phyloP scores from a whole-genome alignment of 2,888 invertebrate genomes.

The Drepanosiphum platanoidis region DNA sequence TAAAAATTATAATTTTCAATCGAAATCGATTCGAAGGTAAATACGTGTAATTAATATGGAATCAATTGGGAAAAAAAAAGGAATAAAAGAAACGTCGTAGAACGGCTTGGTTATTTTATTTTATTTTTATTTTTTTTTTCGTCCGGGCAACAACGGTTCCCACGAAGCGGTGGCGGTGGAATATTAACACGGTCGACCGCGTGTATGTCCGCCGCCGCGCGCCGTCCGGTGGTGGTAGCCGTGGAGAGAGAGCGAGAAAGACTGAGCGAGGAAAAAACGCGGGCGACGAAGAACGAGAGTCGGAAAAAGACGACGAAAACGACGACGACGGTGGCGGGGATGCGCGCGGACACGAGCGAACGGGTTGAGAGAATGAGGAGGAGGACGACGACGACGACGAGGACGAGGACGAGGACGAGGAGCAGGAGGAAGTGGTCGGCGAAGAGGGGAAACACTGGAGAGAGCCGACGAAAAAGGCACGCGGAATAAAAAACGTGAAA shows the following conservation, averaged over 20 bases:
- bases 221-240: conserved; percentile 42
- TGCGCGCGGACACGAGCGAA: too few species aligned
- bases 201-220: too few species aligned
- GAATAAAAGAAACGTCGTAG: conserved; percentile 25
- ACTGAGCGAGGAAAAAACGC: background rate
- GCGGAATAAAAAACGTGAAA: background rate
- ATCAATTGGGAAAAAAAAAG: too few species aligned
- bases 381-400: background rate
- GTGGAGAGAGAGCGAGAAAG: conserved; percentile 33
- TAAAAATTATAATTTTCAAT: conserved; percentile 27
- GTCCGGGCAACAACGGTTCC: conserved; percentile 45
- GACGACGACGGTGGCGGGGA: background rate
- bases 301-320: background rate
- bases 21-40: conserved; percentile 28
- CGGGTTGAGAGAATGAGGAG: background rate
- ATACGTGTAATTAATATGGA: conserved; percentile 28
- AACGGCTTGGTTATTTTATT: too few species aligned
- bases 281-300: background rate
- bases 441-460: background rate
- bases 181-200: conserved; percentile 60
- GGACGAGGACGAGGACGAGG: background rate
- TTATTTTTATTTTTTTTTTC: too few species aligned
- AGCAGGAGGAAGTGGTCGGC: too few species aligned
- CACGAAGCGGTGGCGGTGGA: conserved; percentile 44
- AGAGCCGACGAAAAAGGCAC: conserved; percentile 15